Conservation (phyloP, 1,140 invertebrate species). For the Lepidostoma basale region DNA sequence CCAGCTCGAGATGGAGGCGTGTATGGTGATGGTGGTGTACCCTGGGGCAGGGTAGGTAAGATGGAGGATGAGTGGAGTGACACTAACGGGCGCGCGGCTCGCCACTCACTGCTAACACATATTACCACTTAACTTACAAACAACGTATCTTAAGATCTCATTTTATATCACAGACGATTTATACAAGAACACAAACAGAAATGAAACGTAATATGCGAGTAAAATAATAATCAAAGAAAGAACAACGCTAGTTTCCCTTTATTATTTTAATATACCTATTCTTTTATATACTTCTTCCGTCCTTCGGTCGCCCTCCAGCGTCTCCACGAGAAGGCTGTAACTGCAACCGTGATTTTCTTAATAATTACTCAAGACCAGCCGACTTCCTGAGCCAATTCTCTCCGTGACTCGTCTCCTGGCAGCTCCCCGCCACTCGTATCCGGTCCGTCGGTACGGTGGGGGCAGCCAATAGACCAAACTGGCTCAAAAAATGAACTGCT, state of each 20-base stretch:
- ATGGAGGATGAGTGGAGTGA: no score
- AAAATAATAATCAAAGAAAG: conserved; percentile 29
- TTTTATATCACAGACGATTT: conserved; percentile 46
- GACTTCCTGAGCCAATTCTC: conserved; percentile 17
- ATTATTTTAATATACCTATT: conserved; percentile 39
- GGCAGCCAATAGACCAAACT: conserved; percentile 14
- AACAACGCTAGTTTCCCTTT: conserved; percentile 31
- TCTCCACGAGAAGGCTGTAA: conserved; percentile 8
- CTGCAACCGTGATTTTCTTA: conserved; percentile 21
- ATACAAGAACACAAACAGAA: conserved; percentile 34
- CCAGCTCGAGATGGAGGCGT: no score
- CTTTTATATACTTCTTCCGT: conserved; percentile 24
- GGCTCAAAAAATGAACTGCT: conserved; percentile 22
- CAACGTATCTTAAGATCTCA: conserved; percentile 45
- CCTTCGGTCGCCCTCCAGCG: conserved; percentile 14
- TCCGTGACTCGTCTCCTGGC: no score
- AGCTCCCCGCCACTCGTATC: no score
- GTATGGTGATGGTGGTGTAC: no score
- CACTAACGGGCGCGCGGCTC: no score
- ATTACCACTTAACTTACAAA: conserved; percentile 44
- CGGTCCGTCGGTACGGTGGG: no score
- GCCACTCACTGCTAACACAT: conserved; percentile 27
- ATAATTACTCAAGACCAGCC: background rate
- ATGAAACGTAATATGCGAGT: conserved; percentile 18
- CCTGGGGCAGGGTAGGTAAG: no score